These are phyloP conservation scores for Tupaia chinensis DNA, from an alignment of 2,113 vertebrate species.

Conservation along the genomic window DNA sequence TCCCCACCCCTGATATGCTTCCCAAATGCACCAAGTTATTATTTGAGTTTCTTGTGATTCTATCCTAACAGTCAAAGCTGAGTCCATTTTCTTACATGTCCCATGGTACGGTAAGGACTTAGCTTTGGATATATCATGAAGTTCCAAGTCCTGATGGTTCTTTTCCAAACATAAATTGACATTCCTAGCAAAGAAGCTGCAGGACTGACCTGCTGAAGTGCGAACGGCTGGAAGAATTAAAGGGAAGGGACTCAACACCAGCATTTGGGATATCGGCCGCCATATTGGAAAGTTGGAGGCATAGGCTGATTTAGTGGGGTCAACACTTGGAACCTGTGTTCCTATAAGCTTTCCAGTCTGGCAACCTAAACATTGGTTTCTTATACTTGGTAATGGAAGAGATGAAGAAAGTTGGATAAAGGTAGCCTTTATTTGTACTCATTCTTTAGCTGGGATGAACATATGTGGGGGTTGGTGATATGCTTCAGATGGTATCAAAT, in stretches of 20 bases:
- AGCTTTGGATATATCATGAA: neutral
- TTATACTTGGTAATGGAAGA: neutral
- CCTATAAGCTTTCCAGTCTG: neutral
- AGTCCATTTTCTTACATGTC: neutral
- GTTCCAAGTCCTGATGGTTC: neutral
- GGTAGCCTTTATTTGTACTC: neutral
- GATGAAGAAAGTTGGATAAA: neutral
- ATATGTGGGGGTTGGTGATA: constrained; percentile 67
- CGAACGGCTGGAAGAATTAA: neutral
- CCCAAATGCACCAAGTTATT: neutral
- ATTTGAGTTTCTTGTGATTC: neutral
- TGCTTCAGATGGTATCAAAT: constrained; percentile 74
- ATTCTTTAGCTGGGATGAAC: constrained; percentile 64
- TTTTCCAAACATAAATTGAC: neutral
- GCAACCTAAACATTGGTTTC: neutral
- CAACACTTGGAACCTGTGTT: neutral
- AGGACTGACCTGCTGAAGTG: neutral
- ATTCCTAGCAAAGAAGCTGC: neutral
- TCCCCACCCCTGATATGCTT: neutral
- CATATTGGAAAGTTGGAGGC: neutral
- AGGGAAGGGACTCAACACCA: neutral
- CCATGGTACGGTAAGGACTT: neutral
- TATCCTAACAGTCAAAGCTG: neutral
- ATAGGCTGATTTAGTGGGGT: neutral
- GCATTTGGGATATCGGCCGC: fast-evolving